phyloP scores from a whole-genome alignment of 2,888 invertebrate genomes.

The Aradus depressus region DNA sequence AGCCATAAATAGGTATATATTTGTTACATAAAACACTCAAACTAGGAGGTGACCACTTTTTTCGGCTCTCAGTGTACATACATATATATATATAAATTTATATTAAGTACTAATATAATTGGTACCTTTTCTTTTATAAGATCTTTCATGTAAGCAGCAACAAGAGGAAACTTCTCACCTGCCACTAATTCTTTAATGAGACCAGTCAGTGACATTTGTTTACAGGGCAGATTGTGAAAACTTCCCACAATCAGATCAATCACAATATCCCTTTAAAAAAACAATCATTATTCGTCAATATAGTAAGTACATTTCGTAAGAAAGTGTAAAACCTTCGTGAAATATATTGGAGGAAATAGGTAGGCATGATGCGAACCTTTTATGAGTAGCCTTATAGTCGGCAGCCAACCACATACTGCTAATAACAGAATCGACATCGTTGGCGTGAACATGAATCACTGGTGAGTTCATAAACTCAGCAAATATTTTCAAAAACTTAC shows the following conservation, averaged over 20 bases:
- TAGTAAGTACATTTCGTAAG: not conserved
- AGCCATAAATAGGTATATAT: too few species aligned
- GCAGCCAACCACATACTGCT: slow-evolving; percentile 17
- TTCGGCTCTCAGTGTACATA: not conserved
- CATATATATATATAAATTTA: not conserved
- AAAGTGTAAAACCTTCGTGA: not conserved
- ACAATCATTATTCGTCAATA: not conserved
- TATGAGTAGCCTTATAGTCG: slow-evolving; percentile 16
- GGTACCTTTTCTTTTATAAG: slow-evolving; percentile 5
- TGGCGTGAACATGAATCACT: slow-evolving; percentile 17
- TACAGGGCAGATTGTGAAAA: not conserved
- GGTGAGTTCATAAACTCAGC: slow-evolving; percentile 18
- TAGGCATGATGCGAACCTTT: slow-evolving; percentile 5
- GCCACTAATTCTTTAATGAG: slow-evolving; percentile 14
- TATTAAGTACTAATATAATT: not conserved
- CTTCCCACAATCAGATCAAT: slow-evolving; percentile 11
- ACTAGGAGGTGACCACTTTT: too few species aligned
- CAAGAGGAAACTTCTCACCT: slow-evolving; percentile 9
- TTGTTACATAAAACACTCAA: too few species aligned
- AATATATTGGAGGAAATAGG: not conserved
- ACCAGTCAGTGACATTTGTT: slow-evolving; percentile 11
- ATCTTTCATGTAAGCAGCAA: slow-evolving; percentile 10
- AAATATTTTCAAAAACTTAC: slow-evolving; percentile 16
- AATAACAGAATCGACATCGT: slow-evolving; percentile 19
- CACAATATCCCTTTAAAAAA: slow-evolving; percentile 13